Evolutionary conservation across 2,888 invertebrate genomes (phyloP).

Genomic region (Uropetala carovei): DNA sequence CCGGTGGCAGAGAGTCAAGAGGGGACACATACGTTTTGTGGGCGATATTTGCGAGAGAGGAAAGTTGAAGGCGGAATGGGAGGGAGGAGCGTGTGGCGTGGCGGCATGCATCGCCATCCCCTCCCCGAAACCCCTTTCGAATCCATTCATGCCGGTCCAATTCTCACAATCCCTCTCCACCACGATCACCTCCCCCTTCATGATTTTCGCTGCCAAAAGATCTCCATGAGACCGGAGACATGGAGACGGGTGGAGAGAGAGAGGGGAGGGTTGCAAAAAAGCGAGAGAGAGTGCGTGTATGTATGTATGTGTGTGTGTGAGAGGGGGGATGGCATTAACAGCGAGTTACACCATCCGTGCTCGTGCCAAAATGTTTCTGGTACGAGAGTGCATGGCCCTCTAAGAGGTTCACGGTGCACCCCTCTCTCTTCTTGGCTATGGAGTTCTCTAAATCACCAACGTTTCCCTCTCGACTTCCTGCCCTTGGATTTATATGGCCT

Average conservation of each 20-base stretch:
- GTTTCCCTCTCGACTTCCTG: too few species aligned
- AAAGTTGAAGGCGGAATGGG: too few species aligned
- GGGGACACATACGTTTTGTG: constrained; percentile 47
- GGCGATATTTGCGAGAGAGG: constrained; percentile 20
- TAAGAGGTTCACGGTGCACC: too few species aligned
- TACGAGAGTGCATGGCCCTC: too few species aligned
- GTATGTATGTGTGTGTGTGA: not conserved
- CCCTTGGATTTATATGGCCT: too few species aligned
- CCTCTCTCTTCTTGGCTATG: too few species aligned
- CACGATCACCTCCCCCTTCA: not conserved
- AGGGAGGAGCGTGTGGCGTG: too few species aligned
- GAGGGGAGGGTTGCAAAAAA: not conserved
- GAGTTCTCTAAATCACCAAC: too few species aligned
- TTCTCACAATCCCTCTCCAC: not conserved
- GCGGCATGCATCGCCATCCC: not conserved
- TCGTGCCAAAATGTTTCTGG: too few species aligned
- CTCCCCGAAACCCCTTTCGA: not conserved
- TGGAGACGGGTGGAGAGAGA: not conserved
- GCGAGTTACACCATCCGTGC: too few species aligned
- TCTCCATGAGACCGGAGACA: not conserved
- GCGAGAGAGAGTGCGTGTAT: too few species aligned
- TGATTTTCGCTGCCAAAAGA: constrained; percentile 12
- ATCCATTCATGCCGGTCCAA: not conserved
- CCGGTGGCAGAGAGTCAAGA: constrained; percentile 38
- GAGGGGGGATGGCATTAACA: not conserved